Percentiles rank a stretch among this genome's conserved stretches.
These are phyloP conservation scores for Vesta saturnalis DNA, from an alignment of 2,888 invertebrate species.

Conservation along the genomic window DNA sequence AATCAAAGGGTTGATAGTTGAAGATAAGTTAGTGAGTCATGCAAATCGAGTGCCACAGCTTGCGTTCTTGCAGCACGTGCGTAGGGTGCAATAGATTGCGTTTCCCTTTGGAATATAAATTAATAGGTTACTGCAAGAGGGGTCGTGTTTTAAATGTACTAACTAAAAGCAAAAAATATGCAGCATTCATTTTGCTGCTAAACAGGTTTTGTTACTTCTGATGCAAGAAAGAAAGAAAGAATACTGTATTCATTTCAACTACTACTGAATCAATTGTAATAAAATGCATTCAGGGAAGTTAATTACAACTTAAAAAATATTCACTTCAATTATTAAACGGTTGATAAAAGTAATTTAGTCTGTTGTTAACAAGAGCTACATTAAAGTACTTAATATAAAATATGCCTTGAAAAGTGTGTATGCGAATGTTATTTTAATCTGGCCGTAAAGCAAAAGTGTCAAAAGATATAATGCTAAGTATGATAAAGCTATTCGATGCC, in stretches of 20 bases:
- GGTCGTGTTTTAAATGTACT: conserved; percentile 3
- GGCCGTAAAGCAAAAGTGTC: neutral
- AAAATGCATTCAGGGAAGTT: too few relatives aligned
- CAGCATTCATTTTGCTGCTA: neutral
- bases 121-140: conserved; percentile 16
- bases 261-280: too few relatives aligned
- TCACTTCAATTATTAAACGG: neutral
- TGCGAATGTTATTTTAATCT: neutral
- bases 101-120: conserved; percentile 25
- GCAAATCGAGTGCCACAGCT: conserved; percentile 42
- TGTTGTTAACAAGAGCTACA: neutral
- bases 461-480: neutral
- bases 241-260: too few relatives aligned
- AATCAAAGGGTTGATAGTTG: conserved; percentile 19
- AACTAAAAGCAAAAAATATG: conserved; percentile 9
- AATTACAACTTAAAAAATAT: too few relatives aligned
- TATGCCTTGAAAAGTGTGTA: neutral
- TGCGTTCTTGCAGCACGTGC: conserved; percentile 39
- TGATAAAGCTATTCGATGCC: neutral
- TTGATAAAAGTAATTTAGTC: neutral
- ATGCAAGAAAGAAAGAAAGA: too few relatives aligned
- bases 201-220: neutral
- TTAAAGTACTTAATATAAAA: neutral
- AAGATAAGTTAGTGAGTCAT: conserved; percentile 40
- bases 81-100: conserved; percentile 24